phyloP scores from a whole-genome alignment of 1,140 invertebrate species.

The Battus philenor region DNA sequence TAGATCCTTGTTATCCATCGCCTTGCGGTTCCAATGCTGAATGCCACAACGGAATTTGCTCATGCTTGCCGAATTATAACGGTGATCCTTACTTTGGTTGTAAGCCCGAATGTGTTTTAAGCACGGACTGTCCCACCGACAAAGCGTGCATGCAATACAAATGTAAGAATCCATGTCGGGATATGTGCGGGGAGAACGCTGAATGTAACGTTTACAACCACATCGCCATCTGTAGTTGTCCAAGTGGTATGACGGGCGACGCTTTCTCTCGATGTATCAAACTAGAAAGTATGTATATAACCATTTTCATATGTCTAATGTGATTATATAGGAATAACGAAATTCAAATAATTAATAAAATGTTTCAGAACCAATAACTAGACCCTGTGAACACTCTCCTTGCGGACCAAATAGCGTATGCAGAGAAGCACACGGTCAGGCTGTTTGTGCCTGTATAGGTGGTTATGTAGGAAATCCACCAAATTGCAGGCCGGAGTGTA shows the following conservation, averaged over 20 bases:
- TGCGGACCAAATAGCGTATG: conserved; percentile 87
- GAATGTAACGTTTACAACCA: conserved; percentile 82
- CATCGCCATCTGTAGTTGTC: conserved; percentile 81
- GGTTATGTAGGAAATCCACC: conserved; percentile 83
- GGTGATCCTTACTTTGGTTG: conserved; percentile 79
- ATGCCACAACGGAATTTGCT: conserved; percentile 79
- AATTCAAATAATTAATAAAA: no score
- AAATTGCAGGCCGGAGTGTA: conserved; percentile 84
- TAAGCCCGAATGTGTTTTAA: conserved; percentile 82
- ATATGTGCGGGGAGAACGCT: conserved; percentile 81
- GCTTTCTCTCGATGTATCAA: conserved; percentile 77
- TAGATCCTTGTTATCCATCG: conserved; percentile 80
- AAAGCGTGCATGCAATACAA: conserved; percentile 83
- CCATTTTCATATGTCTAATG: no score
- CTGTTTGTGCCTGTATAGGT: conserved; percentile 82
- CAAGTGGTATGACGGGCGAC: conserved; percentile 77
- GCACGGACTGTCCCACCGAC: conserved; percentile 80
- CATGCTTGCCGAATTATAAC: conserved; percentile 82
- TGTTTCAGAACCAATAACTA: conserved; percentile 44
- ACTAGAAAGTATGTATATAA: conserved; percentile 46
- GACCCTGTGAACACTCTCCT: conserved; percentile 82
- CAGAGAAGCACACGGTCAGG: conserved; percentile 78
- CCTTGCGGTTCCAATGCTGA: conserved; percentile 81
- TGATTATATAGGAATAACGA: conserved; percentile 14
- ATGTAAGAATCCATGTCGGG: conserved; percentile 84